Evolutionary conservation across 2,797 vertebrate genomes (phyloP), one percentile per base, ranked within the genome.

Genomic region (Aphelocoma californica): DNA sequence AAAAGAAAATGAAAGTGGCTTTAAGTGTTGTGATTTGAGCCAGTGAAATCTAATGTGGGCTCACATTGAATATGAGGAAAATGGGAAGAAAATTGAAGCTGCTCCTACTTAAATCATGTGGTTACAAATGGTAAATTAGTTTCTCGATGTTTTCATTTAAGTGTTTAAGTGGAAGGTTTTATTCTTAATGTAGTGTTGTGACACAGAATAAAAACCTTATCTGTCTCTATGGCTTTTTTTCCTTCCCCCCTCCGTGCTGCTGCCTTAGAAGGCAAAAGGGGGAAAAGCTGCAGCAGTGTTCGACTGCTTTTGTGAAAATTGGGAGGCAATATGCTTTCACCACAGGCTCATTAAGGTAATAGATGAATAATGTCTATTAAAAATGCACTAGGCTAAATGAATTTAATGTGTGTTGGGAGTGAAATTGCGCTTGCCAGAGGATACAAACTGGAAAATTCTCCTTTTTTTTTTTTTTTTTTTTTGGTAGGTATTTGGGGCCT

Each of bases 141-240:
- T 99, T 99, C 99, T 99, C 98, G 98, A 99, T 99, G 99, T 99
- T 99, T 99, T 99, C 99, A 99, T 99, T 99, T 99, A 99, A 99
- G 99, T 99, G 99, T 99, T 99, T 99, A 99, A 99, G 99, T 99
- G 99, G 99, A 99, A 99, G 99, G 99, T 99, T 99, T 98, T 99
- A 99, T 99, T 99, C 98, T 98, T 98, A 99, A 98, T 98, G 98
- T 98, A 96, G 97, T 96, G 98, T 98, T 97, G 98, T 98, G 98
- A 98, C 98, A 97, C 97, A 98, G 98, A 98, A 98, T 98, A 98
- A 98, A 98, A 98, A 97, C 97, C 94, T 98, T 92, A 83, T 95
- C 96, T 47, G 61, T 50, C 95, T 97, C 93, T 89, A 66, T 93
- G 96, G 87, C 91, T 91, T 95, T 95, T 90, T 70, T 44, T 18